Evolutionary conservation across 2,888 invertebrate species (phyloP).

Genomic region (Eueremaeus valkanovi): DNA sequence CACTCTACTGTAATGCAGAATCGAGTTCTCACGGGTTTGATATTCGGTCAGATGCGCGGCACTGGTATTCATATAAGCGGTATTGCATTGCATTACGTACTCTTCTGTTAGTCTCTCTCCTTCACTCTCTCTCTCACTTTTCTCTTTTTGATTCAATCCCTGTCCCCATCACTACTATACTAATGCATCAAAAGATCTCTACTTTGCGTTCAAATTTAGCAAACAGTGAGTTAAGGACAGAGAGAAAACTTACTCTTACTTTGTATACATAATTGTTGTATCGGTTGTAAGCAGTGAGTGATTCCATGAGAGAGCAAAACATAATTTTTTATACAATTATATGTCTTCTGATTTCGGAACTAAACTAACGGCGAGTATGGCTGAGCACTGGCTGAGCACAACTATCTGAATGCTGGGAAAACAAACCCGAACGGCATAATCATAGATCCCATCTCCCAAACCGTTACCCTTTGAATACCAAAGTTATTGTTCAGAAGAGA

Average conservation of each 20-base stretch:
- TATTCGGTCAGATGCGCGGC: no score
- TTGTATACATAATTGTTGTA: constrained; percentile 4
- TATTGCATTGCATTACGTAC: not conserved
- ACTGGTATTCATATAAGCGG: constrained; percentile 17
- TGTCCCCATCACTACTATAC: constrained; percentile 18
- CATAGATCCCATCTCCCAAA: constrained; percentile 1
- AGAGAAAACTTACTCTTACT: constrained; percentile 14
- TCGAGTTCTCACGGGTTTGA: constrained; percentile 26
- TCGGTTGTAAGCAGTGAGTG: not conserved
- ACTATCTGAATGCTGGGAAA: not conserved
- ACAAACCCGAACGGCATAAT: constrained; percentile 10
- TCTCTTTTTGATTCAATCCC: not conserved
- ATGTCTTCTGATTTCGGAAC: not conserved
- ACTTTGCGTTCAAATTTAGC: not conserved
- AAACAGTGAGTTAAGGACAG: not conserved
- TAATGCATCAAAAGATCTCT: constrained; percentile 17
- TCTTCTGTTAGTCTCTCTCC: not conserved
- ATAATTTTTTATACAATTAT: constrained; percentile 1
- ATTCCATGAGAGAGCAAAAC: not conserved
- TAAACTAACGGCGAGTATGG: not conserved
- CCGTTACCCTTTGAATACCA: not conserved
- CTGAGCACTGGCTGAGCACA: not conserved
- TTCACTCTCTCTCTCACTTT: not conserved
- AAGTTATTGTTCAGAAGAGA: not conserved
- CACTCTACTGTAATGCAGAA: constrained; percentile 2